Base-by-base conservation (phyloP, 2,113 vertebrate species). In the Leucopsar rothschildi region DNA sequence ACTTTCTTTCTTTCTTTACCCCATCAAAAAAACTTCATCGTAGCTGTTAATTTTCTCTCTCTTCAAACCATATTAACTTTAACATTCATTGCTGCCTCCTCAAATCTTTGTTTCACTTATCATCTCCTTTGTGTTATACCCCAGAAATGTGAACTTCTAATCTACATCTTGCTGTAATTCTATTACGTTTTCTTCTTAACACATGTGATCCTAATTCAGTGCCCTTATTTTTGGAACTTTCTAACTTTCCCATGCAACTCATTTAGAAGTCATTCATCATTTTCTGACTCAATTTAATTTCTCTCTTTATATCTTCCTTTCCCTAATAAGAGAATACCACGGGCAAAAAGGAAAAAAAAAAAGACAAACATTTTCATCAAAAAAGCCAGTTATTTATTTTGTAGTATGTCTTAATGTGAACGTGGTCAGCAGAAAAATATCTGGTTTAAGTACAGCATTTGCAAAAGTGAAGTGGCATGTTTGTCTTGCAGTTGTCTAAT, bases 141-240 rank as follows among this genome's bases (percentile, higher is more conserved):
- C 75, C 29, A 75, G 64, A 52, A 92, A 90, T 42, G 25, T 29
- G 50, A 92, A 57, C 10, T 80, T 69, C 37, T 61, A 75, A 70
- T 80, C 66, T 80, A 59, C 65, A 75, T 77, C 61, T 82, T 88
- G 52, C 57, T 92, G 63, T 95, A 94, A 96, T 86, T 66, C 61
- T 64, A 24, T 90, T 69, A 57, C 42, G 18, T 68, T 69, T 78
- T 61, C 50, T 82, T 91, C 52, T 93, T 86, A 90, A 86, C 83
- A 95, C 82, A 94, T 84, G 45, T 77, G 92, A 70, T 80, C 90
- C 57, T 88, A 92, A 95, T 97, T 95, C 66, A 77, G 49, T 75
- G 12, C 56, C 56, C 82, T 93, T 94, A 82, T 57, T 87, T 95
- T 90, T 70, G 69, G 56, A 93, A 83, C 86, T 87, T 75, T 90